phyloP scores from a whole-genome alignment of 2,797 vertebrate genomes.

The Sebastes minor region DNA sequence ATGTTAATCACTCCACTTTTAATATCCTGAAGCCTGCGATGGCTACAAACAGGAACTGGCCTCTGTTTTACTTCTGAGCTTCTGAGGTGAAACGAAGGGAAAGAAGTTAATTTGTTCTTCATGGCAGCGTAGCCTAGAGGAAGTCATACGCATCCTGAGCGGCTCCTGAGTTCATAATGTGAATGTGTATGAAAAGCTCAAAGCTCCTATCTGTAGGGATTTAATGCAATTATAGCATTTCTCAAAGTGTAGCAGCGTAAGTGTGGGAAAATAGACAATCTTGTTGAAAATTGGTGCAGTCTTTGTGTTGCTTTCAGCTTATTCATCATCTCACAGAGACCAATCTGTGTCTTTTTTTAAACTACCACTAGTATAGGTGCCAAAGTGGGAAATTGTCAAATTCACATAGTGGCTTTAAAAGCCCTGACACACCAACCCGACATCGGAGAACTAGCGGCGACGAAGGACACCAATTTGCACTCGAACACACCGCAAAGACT shows the following conservation, averaged over 20 bases:
- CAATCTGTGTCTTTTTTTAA: not conserved
- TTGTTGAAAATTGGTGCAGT: not conserved
- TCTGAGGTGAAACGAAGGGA: not conserved
- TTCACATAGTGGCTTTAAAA: not conserved
- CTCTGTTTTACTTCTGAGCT: not conserved
- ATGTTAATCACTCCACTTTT: conserved; percentile 11
- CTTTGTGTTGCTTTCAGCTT: not conserved
- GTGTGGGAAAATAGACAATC: not conserved
- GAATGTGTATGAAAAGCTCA: not conserved
- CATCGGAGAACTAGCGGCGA: too few species aligned
- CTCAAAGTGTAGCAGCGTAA: not conserved
- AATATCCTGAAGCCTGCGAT: not conserved
- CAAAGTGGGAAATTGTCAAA: not conserved
- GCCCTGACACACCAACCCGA: too few species aligned
- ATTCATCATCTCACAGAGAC: not conserved
- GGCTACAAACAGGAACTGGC: not conserved
- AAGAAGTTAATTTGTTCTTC: conserved; percentile 6
- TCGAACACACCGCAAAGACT: too few species aligned
- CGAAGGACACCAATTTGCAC: rapidly evolving
- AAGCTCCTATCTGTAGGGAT: not conserved
- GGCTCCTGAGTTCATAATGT: not conserved
- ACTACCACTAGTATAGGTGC: too few species aligned
- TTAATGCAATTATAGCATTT: not conserved
- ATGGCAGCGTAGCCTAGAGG: not conserved
- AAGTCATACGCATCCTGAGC: not conserved